These are phyloP conservation scores for Encarsia formosa DNA, from an alignment of 2,888 invertebrate species.

Conservation along the genomic window DNA sequence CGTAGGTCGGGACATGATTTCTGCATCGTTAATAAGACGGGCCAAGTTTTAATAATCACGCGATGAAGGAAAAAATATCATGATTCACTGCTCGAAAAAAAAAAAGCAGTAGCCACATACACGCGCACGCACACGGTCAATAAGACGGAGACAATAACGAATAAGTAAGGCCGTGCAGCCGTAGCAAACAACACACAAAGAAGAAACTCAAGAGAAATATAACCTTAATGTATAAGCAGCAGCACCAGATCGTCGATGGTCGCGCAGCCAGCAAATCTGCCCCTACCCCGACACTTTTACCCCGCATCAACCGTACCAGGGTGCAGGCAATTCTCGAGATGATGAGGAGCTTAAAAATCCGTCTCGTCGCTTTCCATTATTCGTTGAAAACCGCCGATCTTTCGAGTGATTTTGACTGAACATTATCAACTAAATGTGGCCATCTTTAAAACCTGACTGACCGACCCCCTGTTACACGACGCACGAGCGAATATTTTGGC, in stretches of 20 bases:
- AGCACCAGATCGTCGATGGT: neutral
- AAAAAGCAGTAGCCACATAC: too few species aligned
- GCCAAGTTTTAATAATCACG: neutral
- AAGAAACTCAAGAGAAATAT: too few species aligned
- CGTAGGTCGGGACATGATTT: constrained; percentile 41
- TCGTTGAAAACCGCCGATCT: neutral
- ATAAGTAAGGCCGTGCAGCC: too few species aligned
- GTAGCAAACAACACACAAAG: too few species aligned
- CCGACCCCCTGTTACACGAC: too few species aligned
- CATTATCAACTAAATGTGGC: constrained; percentile 22
- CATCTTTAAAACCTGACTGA: constrained; percentile 19
- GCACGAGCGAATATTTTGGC: too few species aligned
- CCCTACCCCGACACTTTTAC: neutral
- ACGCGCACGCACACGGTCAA: too few species aligned
- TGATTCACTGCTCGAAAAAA: too few species aligned
- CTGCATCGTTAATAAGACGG: neutral
- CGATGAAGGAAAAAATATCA: neutral
- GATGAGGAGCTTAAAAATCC: neutral
- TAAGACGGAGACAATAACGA: too few species aligned
- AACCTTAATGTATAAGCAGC: neutral
- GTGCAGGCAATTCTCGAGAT: neutral
- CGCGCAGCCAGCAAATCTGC: neutral
- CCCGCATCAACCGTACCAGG: neutral
- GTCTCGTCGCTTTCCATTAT: constrained; percentile 3
- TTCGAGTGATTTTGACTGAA: constrained; percentile 22